Percentiles rank a stretch among this genome's conserved stretches.
Conservation (phyloP, 1,140 invertebrate genomes). For the Magallana angulata region DNA sequence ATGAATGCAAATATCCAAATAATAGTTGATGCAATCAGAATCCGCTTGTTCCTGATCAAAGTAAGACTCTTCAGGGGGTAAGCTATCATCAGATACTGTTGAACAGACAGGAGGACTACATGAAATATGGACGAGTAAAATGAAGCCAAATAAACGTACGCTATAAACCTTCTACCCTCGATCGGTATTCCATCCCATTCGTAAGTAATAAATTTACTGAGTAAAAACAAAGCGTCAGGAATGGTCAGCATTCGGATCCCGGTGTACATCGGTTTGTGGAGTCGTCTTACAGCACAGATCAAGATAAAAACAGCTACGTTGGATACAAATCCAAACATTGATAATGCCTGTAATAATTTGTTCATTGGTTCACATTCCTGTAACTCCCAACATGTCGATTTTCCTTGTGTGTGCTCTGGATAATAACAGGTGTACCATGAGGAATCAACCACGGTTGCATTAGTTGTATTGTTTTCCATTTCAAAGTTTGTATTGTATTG, state of each 20-base stretch:
- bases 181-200: background rate
- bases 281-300: conserved; percentile 13
- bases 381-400: background rate
- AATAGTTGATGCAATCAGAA: conserved; percentile 16
- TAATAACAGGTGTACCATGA: background rate
- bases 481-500: background rate
- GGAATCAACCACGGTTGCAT: background rate
- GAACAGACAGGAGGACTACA: conserved; percentile 40
- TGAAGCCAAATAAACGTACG: conserved; percentile 24
- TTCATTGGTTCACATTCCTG: conserved; percentile 32
- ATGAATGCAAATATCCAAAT: conserved; percentile 34
- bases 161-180: background rate
- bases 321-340: conserved; percentile 31
- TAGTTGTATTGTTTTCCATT: background rate
- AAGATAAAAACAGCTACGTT: background rate
- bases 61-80: conserved; percentile 29
- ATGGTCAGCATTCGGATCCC: conserved; percentile 2
- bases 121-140: conserved; percentile 22
- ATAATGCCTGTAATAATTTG: background rate
- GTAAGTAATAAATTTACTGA: background rate
- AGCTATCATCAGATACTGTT: conserved; percentile 39
- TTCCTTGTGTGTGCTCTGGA: background rate
- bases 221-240: conserved; percentile 29
- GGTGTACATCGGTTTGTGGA: conserved; percentile 11
- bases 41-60: conserved; percentile 28